Evolutionary conservation across 2,888 invertebrate species (phyloP).

Genomic region (Drosophila pseudotakahashii): DNA sequence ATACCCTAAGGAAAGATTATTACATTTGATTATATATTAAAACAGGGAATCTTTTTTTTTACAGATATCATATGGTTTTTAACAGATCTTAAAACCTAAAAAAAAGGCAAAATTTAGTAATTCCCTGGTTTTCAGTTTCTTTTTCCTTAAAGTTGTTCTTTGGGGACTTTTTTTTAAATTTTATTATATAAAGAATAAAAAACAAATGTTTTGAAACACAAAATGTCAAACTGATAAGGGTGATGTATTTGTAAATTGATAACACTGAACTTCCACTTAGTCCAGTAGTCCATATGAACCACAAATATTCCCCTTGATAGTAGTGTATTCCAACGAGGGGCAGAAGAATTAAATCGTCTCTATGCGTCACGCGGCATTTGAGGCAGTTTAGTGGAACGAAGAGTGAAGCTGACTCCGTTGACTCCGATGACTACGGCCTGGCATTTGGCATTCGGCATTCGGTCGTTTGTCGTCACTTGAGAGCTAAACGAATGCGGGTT

Average conservation of each 20-base stretch:
- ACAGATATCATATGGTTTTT: too few species aligned
- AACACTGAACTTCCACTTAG: too few species aligned
- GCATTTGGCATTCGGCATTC: constrained; percentile 62
- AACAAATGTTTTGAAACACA: too few species aligned
- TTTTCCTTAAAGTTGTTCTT: too few species aligned
- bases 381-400: constrained; percentile 52
- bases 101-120: too few species aligned
- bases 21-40: neutral
- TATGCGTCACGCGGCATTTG: constrained; percentile 73
- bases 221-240: neutral
- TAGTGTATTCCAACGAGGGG: constrained; percentile 16
- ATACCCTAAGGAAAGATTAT: constrained; percentile 13
- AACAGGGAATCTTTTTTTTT: too few species aligned
- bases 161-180: too few species aligned
- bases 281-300: neutral
- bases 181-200: too few species aligned
- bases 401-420: constrained; percentile 39
- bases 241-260: too few species aligned
- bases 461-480: constrained; percentile 55
- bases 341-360: constrained; percentile 59
- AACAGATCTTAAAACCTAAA: too few species aligned
- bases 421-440: constrained; percentile 30
- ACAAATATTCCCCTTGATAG: constrained; percentile 11
- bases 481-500: constrained; percentile 57
- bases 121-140: too few species aligned